phyloP scores from a whole-genome alignment of 1,140 invertebrate genomes.

The Conus ventricosus region DNA sequence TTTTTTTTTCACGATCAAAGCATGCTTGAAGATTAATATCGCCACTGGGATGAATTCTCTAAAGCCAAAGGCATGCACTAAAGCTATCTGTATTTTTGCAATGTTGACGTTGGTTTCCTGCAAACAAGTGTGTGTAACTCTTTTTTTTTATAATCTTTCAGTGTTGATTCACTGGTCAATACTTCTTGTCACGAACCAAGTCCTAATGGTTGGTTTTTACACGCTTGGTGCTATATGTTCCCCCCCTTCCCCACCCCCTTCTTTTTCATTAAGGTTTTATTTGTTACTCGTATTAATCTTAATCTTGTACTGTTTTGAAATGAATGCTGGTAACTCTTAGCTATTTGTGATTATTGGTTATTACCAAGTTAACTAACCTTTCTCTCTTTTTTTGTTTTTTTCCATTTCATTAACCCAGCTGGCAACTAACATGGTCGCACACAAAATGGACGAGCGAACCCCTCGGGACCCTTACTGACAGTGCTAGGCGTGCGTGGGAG shows the following conservation, averaged over 20 bases:
- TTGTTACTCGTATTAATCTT: not conserved
- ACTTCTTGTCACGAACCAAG: not conserved
- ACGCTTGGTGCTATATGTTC: not conserved
- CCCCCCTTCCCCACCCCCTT: not conserved
- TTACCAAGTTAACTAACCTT: not conserved
- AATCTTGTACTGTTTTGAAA: not conserved
- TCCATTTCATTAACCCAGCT: constrained; percentile 36
- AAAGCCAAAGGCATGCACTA: constrained; percentile 15
- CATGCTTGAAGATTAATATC: constrained; percentile 3
- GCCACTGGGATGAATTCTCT: not conserved
- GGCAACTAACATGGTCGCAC: constrained; percentile 37
- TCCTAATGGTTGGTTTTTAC: not conserved
- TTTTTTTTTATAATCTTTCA: not conserved
- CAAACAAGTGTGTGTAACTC: constrained; percentile 19
- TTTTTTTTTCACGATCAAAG: not conserved
- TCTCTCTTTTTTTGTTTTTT: not conserved
- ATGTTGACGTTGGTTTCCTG: constrained; percentile 21
- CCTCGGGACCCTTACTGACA: constrained; percentile 8
- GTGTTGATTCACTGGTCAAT: not conserved
- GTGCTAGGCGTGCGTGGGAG: constrained; percentile 20
- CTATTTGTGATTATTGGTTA: not conserved
- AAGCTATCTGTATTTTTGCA: not conserved
- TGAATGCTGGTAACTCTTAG: not conserved
- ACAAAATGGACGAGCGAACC: not conserved
- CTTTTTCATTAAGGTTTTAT: not conserved